Percentiles rank a stretch among this genome's conserved stretches.
These are phyloP conservation scores for Thereva nobilitata DNA, from an alignment of 2,888 invertebrate genomes.

Conservation along the genomic window DNA sequence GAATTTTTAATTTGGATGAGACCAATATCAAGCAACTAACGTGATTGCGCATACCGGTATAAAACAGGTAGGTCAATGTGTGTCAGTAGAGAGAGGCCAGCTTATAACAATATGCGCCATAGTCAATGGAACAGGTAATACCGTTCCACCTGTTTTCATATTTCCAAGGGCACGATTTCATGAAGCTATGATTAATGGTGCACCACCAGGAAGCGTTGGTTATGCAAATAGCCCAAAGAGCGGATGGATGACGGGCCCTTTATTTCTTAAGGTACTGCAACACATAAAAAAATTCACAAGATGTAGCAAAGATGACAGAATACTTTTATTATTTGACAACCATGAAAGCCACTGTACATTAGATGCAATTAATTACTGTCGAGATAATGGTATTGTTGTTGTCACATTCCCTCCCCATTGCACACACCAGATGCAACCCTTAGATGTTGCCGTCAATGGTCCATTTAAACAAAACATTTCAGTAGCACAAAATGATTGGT, in stretches of 20 bases:
- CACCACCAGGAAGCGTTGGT: slow-evolving; percentile 38
- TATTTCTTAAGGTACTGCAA: slow-evolving; percentile 20
- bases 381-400: slow-evolving; percentile 8
- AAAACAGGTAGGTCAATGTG: slow-evolving; percentile 45
- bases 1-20: slow-evolving; percentile 43
- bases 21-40: slow-evolving; percentile 42
- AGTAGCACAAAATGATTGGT: slow-evolving; percentile 14
- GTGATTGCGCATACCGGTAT: slow-evolving; percentile 41
- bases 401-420: slow-evolving; percentile 11
- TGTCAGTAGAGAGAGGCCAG: slow-evolving; percentile 46
- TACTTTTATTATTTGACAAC: slow-evolving; percentile 10
- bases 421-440: slow-evolving; percentile 23
- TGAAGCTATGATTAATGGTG: slow-evolving; percentile 36
- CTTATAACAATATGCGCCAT: slow-evolving; percentile 43
- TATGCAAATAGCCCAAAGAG: slow-evolving; percentile 34
- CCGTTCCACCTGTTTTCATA: slow-evolving; percentile 38
- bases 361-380: not conserved
- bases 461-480: slow-evolving; percentile 20
- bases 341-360: slow-evolving; percentile 7
- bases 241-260: slow-evolving; percentile 40
- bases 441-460: slow-evolving; percentile 14
- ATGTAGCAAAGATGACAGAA: slow-evolving; percentile 7
- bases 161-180: slow-evolving; percentile 38
- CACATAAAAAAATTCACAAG: slow-evolving; percentile 30
- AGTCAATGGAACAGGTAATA: slow-evolving; percentile 38